Evolutionary conservation across 2,888 invertebrate genomes (phyloP), one percentile per base, ranked within the genome.

Genomic region (Orchesellides sinensis): DNA sequence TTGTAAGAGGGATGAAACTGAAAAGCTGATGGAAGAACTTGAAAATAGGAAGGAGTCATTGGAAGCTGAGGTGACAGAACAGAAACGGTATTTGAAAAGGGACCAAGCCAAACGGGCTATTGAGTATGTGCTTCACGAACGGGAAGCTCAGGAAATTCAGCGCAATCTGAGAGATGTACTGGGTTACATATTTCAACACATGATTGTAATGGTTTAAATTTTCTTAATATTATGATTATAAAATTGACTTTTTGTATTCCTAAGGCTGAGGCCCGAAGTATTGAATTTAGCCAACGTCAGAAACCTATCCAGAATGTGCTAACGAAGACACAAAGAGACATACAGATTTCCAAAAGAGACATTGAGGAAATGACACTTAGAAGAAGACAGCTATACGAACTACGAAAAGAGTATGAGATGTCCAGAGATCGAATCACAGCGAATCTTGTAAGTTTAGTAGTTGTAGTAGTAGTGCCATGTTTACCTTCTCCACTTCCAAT

Each of bases 31-130:
- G 14, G 12, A 8, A 5, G 70, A 69, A 8, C 23, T 85, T 0
- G n/a, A 69, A 25, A 17, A 72, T 29, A 54, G 80, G 1, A 68
- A 70, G n/a, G 52, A 68, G 4, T 17, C 21, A 5, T 32, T 87
- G 10, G 59, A 73, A 27, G 52, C 59, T 8, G 75, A 83, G 49
- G 72, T 72, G 1, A 40, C 49, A 10, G 78, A 79, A 14, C 75
- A 85, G 35, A 40, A 52, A 59, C 35, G 61, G 5, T 80, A 40
- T 69, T 23, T 69, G 29, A 83, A 80, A 72, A 10, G 25, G n/a
- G 85, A 81, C 45, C 63, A 74, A 21, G 54, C 63, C 2, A 78
- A 82, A 40, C 70, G 84, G 2, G 80, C 69, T 8, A 68, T 84
- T 10, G 83, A 84, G 29, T 82, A 69, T 23, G 21, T 83, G 10